A percentile compares a stretch with the other conserved stretches of the same genome.
Evolutionary conservation across 1,140 invertebrate species (phyloP).

Genomic region (Solenopsis fugax): DNA sequence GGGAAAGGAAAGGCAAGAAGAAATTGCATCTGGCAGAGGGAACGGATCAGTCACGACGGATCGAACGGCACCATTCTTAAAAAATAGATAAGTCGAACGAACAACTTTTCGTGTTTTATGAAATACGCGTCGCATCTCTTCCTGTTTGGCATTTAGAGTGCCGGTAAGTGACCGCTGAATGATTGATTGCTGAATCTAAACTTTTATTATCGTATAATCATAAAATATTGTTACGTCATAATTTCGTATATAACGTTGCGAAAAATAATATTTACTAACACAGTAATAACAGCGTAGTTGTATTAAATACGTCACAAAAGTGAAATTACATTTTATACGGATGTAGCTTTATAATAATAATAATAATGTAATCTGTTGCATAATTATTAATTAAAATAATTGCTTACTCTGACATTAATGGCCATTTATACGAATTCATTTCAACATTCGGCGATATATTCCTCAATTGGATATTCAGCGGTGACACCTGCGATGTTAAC

Average conservation of each 20-base stretch:
- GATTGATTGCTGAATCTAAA: constrained; percentile 5
- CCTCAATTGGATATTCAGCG: constrained; percentile 3
- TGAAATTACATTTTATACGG: constrained; percentile 5
- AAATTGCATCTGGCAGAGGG: constrained; percentile 59
- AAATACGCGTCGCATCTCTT: neutral
- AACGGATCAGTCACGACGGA: constrained; percentile 17
- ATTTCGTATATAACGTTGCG: neutral
- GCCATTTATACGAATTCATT: neutral
- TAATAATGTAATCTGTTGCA: neutral
- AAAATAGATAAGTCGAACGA: constrained; percentile 62
- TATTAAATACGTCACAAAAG: neutral
- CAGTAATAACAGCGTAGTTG: neutral
- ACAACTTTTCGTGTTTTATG: constrained; percentile 44
- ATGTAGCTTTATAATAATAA: neutral
- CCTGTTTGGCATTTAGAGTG: neutral
- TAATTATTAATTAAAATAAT: constrained; percentile 6
- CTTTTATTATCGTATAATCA: neutral
- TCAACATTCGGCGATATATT: constrained; percentile 47
- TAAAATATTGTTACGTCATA: neutral
- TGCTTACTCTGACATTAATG: neutral
- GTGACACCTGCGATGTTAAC: constrained; percentile 49
- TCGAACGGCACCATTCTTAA: constrained; percentile 22
- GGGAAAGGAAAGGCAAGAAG: constrained; percentile 36
- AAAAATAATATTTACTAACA: neutral
- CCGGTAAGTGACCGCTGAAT: neutral